phyloP scores from a whole-genome alignment of 2,888 invertebrate genomes.

The Sialis fuliginosa region DNA sequence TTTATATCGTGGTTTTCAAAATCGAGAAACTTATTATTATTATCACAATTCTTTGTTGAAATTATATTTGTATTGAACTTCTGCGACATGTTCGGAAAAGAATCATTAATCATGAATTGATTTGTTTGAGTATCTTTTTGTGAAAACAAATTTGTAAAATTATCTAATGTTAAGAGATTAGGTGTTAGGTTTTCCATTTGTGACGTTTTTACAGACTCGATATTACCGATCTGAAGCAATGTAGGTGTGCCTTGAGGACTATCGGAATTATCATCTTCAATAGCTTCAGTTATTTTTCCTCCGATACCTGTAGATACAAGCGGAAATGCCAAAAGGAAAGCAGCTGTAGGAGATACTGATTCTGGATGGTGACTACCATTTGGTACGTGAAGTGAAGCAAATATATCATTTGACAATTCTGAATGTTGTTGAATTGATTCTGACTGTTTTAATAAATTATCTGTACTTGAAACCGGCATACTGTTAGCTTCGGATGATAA shows the following conservation, averaged over 20 bases:
- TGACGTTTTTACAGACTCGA: conserved; percentile 20
- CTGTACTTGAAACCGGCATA: conserved; percentile 7
- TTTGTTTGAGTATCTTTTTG: not conserved
- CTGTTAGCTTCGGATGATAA: conserved; percentile 1
- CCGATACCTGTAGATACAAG: conserved; percentile 43
- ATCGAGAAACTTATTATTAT: not conserved
- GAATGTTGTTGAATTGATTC: conserved; percentile 22
- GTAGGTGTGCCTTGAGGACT: conserved; percentile 26
- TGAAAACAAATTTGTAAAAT: conserved; percentile 14
- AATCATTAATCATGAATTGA: not conserved
- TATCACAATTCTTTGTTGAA: not conserved
- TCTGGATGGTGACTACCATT: conserved; percentile 30
- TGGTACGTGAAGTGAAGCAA: conserved; percentile 38
- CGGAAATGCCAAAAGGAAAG: conserved; percentile 58
- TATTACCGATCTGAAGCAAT: conserved; percentile 28
- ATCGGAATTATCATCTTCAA: conserved; percentile 31
- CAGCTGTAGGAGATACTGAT: conserved; percentile 56
- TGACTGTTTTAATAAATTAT: conserved; percentile 8
- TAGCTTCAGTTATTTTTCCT: conserved; percentile 31
- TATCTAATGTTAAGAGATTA: conserved; percentile 22
- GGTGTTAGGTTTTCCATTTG: conserved; percentile 20
- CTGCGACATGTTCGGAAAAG: not conserved
- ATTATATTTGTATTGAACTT: not conserved
- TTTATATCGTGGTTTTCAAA: not conserved
- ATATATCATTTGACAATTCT: conserved; percentile 39